Conservation (phyloP, 2,113 vertebrate species). For the Salvelinus sp. region DNA sequence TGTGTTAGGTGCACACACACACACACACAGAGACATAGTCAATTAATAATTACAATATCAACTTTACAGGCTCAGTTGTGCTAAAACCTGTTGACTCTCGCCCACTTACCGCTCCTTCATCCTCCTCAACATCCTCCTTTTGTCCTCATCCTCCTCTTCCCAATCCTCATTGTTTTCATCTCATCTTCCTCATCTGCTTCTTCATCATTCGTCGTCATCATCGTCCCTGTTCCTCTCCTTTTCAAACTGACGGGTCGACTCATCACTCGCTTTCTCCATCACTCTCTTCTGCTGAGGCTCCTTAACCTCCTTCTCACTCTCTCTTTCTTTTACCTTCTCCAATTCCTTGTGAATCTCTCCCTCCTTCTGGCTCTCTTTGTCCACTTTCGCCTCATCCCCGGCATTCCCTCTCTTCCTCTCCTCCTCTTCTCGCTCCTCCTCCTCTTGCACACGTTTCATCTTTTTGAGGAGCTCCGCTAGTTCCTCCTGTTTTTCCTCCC, state of each 20-base stretch:
- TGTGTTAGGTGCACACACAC: not conserved
- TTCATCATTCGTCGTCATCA: slow-evolving; percentile 47
- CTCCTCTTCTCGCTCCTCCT: slow-evolving; percentile 47
- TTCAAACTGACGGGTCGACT: slow-evolving; percentile 78
- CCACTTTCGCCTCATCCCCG: slow-evolving; percentile 10
- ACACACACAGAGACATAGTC: too few relatives aligned
- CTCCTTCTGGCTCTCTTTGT: slow-evolving; percentile 20
- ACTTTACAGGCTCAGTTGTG: not conserved
- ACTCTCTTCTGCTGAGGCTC: slow-evolving; percentile 70
- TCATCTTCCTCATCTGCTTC: slow-evolving; percentile 41
- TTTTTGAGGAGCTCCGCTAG: slow-evolving; percentile 64
- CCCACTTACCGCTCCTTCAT: slow-evolving; percentile 64
- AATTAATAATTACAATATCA: not conserved
- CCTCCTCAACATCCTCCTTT: slow-evolving; percentile 55
- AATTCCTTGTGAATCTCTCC: slow-evolving; percentile 24
- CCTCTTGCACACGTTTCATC: slow-evolving; percentile 61
- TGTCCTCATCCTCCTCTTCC: slow-evolving; percentile 48
- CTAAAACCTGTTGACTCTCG: not conserved
- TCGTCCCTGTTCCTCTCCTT: slow-evolving; percentile 58
- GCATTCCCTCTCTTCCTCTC: slow-evolving; percentile 1
- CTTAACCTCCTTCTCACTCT: slow-evolving; percentile 41
- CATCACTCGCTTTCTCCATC: slow-evolving; percentile 79
- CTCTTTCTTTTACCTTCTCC: slow-evolving; percentile 1
- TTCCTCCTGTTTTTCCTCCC: slow-evolving; percentile 62
- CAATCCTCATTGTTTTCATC: slow-evolving; percentile 58